These are phyloP conservation scores for Cheirogaleus major DNA, from an alignment of 2,797 vertebrate genomes.

Conservation along the genomic window DNA sequence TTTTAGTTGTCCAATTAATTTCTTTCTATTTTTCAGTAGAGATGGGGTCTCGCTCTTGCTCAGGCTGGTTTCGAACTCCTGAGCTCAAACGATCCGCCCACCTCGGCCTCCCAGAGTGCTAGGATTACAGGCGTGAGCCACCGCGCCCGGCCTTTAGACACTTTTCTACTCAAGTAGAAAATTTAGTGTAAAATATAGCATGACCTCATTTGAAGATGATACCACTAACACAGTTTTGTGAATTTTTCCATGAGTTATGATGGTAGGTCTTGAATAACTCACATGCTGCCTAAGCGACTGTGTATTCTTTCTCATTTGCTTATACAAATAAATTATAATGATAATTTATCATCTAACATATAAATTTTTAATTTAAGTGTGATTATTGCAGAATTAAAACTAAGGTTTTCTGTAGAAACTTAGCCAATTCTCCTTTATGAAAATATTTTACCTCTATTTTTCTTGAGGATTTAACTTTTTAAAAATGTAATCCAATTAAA, in stretches of 20 bases:
- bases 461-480: slow-evolving; percentile 41
- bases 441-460: slow-evolving; percentile 43
- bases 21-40: no score
- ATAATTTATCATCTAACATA: slow-evolving; percentile 31
- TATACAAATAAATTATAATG: slow-evolving; percentile 42
- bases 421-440: slow-evolving; percentile 1
- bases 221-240: background rate
- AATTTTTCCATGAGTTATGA: background rate
- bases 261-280: background rate
- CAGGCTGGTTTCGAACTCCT: no score
- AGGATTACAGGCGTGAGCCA: no score
- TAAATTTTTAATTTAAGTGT: slow-evolving; percentile 48
- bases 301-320: slow-evolving; percentile 16
- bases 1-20: no score
- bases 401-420: background rate
- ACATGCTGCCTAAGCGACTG: background rate
- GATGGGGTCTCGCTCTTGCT: no score
- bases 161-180: slow-evolving; percentile 20
- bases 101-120: no score
- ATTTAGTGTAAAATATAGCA: background rate
- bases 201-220: slow-evolving; percentile 19
- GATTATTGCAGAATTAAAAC: slow-evolving; percentile 29
- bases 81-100: no score
- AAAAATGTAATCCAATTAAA: slow-evolving; percentile 34
- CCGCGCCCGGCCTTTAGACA: no score